These are phyloP conservation scores for Gonioctena quinquepunctata DNA, from an alignment of 1,140 invertebrate genomes.

Conservation along the genomic window DNA sequence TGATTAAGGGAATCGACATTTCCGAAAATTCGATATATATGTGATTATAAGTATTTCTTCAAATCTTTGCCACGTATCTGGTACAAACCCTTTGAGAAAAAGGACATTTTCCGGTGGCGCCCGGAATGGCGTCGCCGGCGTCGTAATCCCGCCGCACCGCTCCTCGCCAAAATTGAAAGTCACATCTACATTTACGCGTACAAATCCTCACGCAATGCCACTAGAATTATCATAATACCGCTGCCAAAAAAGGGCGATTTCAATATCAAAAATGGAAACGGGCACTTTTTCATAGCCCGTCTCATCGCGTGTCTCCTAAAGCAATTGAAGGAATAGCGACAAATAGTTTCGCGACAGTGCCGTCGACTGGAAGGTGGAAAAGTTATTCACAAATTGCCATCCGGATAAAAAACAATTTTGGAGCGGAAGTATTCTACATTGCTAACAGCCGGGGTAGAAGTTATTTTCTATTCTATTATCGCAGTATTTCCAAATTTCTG, in stretches of 20 bases:
- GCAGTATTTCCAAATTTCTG: too few species aligned
- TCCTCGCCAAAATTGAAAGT: conserved; percentile 7
- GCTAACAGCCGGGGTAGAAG: too few species aligned
- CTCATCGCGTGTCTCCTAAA: background rate
- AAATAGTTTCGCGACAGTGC: background rate
- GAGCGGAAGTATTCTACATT: too few species aligned
- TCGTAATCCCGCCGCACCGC: conserved; percentile 11
- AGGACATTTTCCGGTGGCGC: conserved; percentile 1
- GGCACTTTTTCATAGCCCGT: background rate
- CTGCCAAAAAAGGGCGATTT: background rate
- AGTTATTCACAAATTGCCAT: too few species aligned
- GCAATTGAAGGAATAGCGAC: background rate
- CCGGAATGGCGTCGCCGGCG: background rate
- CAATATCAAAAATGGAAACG: background rate
- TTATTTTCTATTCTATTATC: too few species aligned
- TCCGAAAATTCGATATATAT: too few species aligned
- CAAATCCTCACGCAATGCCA: conserved; percentile 17
- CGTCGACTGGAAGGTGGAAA: too few species aligned
- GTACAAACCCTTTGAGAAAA: background rate
- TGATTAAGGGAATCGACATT: too few species aligned
- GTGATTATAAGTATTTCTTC: too few species aligned
- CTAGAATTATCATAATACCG: conserved; percentile 5
- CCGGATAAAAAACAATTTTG: too few species aligned
- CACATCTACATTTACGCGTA: conserved; percentile 17
- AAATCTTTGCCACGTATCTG: background rate